Percentiles rank a stretch among this genome's conserved stretches.
phyloP scores from a whole-genome alignment of 2,888 invertebrate genomes.

The Serripes groenlandicus region DNA sequence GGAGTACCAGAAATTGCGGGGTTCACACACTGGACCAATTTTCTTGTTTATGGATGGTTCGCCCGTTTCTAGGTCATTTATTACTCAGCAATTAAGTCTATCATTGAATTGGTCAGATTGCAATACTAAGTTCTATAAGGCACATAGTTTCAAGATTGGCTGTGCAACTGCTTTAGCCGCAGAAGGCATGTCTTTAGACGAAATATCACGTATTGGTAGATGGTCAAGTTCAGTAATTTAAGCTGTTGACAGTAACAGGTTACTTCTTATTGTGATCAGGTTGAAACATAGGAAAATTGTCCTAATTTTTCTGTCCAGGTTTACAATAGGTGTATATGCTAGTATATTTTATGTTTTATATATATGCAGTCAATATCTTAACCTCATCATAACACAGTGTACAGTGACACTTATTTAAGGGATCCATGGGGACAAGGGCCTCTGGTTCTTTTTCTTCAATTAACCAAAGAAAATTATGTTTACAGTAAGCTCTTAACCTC shows the following conservation, averaged over 20 bases:
- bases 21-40: slow-evolving; percentile 1
- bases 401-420: too few species aligned
- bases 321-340: too few species aligned
- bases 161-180: slow-evolving; percentile 10
- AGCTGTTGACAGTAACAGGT: not conserved
- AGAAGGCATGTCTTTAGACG: not conserved
- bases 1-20: not conserved
- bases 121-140: slow-evolving; percentile 19
- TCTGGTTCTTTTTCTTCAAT: too few species aligned
- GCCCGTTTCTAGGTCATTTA: slow-evolving; percentile 23
- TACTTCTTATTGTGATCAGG: too few species aligned
- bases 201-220: not conserved
- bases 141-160: slow-evolving; percentile 39
- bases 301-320: too few species aligned
- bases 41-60: slow-evolving; percentile 17
- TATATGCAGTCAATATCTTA: too few species aligned
- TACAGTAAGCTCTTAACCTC: too few species aligned
- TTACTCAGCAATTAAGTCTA: not conserved
- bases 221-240: slow-evolving; percentile 1
- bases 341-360: too few species aligned
- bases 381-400: too few species aligned
- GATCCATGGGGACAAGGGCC: not conserved
- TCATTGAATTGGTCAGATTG: slow-evolving; percentile 13
- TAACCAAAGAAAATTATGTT: too few species aligned
- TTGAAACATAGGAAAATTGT: too few species aligned